Evolutionary conservation across 1,140 invertebrate species (phyloP), one percentile per base, ranked within the genome.

Genomic region (Drosophila malerkotliana): DNA sequence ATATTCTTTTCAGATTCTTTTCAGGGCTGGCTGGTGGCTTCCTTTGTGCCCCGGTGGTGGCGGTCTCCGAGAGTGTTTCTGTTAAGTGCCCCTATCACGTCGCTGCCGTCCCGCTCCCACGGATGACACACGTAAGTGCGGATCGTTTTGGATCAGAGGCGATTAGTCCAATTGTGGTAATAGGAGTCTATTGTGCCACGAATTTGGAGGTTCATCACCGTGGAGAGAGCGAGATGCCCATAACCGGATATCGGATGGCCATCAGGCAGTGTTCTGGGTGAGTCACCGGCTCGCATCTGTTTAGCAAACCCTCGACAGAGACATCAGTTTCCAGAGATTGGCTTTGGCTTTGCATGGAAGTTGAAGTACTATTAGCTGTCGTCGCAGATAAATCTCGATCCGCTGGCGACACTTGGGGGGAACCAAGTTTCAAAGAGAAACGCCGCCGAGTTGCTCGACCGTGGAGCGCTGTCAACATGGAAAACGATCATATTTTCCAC

Each of bases 401-500:
- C 4, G 9, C 18, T 28, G 53, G 39, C 34, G 61, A 47, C 41
- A 64, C 47, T 45, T 67, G 37, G 12, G 8, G 8, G 21, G 10
- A 45, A 64, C 9, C 6, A 14, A n/a, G n/a, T n/a, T 15, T 66
- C 64, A 68, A 68, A 68, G 60, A 12, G 32, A 28, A 30, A 8
- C 39, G 56, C 56, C 45, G 45, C 48, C 48, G 34, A 67, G 37
- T 54, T 15, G 48, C 61, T 54, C 61, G 54, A 30, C 48, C 64
- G 48, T 55, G 34, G 45, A 66, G 39, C 32, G 48, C 64, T 66
- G 48, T 54, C 64, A 68, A 63, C 63, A 44, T 67, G 47, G 18
- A n/a, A 30, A 67, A 37, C 49, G 49, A 66, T 68, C 49, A 68
- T 68, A 55, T 66, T 68, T 68, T 62, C 49, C 61, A 68, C 39